Percentiles rank a stretch among this genome's conserved stretches.
Evolutionary conservation across 2,797 vertebrate species (phyloP).

Genomic region (Mormyrus hasselquistii): DNA sequence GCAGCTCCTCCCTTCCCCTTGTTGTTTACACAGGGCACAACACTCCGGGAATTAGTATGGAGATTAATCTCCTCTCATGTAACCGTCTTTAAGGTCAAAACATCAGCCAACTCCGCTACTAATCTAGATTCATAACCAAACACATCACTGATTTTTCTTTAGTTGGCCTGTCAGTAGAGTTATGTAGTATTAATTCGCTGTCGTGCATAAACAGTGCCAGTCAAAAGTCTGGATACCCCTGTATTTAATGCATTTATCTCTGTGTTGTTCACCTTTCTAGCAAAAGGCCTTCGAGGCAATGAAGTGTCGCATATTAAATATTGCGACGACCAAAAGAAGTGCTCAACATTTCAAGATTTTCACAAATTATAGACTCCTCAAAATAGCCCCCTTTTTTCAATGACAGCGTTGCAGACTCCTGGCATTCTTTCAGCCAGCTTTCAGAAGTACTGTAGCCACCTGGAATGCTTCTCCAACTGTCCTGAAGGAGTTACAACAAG

Average conservation of each 20-base stretch:
- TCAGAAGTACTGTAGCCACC: neutral
- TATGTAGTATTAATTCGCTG: neutral
- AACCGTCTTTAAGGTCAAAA: slow-evolving; percentile 9
- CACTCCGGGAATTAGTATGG: neutral
- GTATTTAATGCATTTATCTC: neutral
- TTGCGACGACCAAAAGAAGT: neutral
- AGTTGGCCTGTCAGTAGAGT: neutral
- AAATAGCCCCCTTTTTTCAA: neutral
- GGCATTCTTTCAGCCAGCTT: neutral
- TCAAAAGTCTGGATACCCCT: neutral
- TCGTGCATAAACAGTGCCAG: neutral
- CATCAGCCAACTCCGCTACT: neutral
- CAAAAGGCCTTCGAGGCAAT: neutral
- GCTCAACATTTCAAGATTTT: neutral
- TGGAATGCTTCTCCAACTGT: neutral
- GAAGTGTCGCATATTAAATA: neutral
- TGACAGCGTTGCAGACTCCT: neutral
- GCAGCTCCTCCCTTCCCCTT: neutral
- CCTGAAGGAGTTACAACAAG: neutral
- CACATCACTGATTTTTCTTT: neutral
- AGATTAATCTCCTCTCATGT: slow-evolving; percentile 9
- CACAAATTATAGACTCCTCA: neutral
- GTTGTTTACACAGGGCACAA: neutral
- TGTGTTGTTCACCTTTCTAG: neutral
- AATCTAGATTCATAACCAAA: slow-evolving; percentile 9